Evolutionary conservation across 2,888 invertebrate species (phyloP).

Genomic region (Labia minor): DNA sequence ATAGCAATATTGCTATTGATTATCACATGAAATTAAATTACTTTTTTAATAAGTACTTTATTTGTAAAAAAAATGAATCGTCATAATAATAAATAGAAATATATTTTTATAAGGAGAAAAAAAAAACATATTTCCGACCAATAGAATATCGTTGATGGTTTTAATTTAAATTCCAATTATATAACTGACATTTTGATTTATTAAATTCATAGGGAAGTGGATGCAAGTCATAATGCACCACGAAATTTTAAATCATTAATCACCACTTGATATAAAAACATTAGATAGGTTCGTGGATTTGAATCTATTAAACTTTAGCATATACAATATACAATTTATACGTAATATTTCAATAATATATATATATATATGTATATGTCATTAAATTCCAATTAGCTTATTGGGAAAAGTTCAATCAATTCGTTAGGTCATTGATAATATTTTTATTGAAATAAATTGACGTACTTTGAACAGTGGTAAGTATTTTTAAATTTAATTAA

Average conservation of each 20-base stretch:
- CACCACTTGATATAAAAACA: neutral
- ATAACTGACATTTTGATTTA: neutral
- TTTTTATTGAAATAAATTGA: no score
- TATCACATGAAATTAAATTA: neutral
- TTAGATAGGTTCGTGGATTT: neutral
- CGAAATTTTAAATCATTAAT: neutral
- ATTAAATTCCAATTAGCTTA: no score
- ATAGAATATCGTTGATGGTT: neutral
- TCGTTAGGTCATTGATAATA: no score
- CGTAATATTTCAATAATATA: no score
- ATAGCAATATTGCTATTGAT: neutral
- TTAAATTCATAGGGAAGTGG: neutral
- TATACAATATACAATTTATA: no score
- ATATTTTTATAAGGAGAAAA: no score
- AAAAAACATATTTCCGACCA: no score
- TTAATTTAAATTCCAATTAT: neutral
- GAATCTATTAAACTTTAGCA: neutral
- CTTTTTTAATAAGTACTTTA: neutral
- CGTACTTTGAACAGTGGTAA: no score
- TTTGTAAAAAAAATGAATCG: neutral
- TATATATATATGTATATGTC: no score
- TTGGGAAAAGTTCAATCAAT: no score
- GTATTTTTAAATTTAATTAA: no score
- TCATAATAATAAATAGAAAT: no score
- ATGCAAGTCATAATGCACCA: neutral